Conservation (phyloP, 2,797 vertebrate genomes). For the Ctenopoma multispine region DNA sequence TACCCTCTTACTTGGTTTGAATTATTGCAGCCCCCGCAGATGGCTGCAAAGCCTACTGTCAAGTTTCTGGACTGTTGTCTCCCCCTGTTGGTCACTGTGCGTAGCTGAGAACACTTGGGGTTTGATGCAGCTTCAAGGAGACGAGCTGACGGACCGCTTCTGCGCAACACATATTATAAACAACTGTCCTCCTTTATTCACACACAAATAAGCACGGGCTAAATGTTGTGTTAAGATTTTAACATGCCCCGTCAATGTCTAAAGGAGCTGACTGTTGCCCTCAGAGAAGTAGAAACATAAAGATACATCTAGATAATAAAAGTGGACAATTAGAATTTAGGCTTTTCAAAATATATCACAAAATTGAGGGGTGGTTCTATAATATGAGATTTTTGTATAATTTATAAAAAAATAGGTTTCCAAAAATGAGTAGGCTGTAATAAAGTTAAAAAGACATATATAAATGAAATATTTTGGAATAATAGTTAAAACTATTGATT, state of each 20-base stretch:
- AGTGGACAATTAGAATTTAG: not conserved
- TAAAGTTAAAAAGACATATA: no score
- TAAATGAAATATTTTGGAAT: no score
- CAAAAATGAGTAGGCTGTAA: no score
- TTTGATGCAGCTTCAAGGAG: constrained; percentile 1
- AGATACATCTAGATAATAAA: not conserved
- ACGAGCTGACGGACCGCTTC: constrained; percentile 8
- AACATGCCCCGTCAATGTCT: not conserved
- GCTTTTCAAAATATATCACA: not conserved
- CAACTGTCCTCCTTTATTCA: not conserved
- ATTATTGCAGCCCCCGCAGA: constrained; percentile 3
- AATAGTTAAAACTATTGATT: no score
- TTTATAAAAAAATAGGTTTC: no score
- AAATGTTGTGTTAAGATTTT: not conserved
- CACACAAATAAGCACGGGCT: not conserved
- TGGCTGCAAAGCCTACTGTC: not conserved
- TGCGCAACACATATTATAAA: not conserved
- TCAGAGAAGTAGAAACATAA: not conserved
- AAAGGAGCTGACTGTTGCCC: not conserved
- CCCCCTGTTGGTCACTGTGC: constrained; percentile 78
- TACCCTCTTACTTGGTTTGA: constrained; percentile 3
- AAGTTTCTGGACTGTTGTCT: constrained; percentile 82
- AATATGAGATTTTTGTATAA: no score
- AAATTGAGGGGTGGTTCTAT: not conserved
- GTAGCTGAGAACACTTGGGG: not conserved